Evolutionary conservation across 2,113 vertebrate genomes (phyloP).

Genomic region (Pelobates fuscus): DNA sequence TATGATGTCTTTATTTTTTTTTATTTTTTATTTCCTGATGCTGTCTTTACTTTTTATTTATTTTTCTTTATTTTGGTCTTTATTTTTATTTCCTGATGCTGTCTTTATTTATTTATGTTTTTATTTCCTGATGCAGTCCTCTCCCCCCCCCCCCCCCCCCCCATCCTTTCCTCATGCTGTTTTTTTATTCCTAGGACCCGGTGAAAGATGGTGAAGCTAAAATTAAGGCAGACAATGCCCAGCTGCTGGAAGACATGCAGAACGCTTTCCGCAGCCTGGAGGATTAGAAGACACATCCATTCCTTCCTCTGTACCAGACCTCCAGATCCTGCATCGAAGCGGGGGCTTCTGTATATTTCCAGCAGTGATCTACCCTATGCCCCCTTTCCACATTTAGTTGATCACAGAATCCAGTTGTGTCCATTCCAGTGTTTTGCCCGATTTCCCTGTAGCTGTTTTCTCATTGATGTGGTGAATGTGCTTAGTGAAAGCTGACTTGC

Average conservation of each 20-base stretch:
- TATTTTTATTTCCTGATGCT: too few relatives aligned
- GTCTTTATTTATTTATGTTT: too few relatives aligned
- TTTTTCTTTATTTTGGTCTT: too few relatives aligned
- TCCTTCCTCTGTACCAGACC: slow-evolving; percentile 55
- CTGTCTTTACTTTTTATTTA: too few relatives aligned
- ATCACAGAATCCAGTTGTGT: slow-evolving; percentile 64
- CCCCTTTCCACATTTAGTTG: slow-evolving; percentile 60
- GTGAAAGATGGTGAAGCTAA: slow-evolving; percentile 92
- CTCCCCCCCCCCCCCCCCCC: neutral
- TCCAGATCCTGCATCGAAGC: slow-evolving; percentile 64
- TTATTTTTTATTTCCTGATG: too few relatives aligned
- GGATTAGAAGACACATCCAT: slow-evolving; percentile 74
- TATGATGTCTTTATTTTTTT: too few relatives aligned
- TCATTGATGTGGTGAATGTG: slow-evolving; percentile 54
- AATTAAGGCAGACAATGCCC: slow-evolving; percentile 90
- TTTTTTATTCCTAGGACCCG: slow-evolving; percentile 79
- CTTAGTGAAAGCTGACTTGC: slow-evolving; percentile 51
- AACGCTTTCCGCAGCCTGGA: slow-evolving; percentile 94
- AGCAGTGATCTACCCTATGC: slow-evolving; percentile 54
- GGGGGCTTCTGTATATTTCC: slow-evolving; percentile 63
- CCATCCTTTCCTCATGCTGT: neutral
- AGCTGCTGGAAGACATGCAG: slow-evolving; percentile 97
- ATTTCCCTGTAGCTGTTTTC: slow-evolving; percentile 53
- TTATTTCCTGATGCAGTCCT: too few relatives aligned
- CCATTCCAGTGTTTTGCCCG: slow-evolving; percentile 60